These are phyloP conservation scores for Popillia japonica DNA, from an alignment of 1,140 invertebrate genomes.

Conservation along the genomic window DNA sequence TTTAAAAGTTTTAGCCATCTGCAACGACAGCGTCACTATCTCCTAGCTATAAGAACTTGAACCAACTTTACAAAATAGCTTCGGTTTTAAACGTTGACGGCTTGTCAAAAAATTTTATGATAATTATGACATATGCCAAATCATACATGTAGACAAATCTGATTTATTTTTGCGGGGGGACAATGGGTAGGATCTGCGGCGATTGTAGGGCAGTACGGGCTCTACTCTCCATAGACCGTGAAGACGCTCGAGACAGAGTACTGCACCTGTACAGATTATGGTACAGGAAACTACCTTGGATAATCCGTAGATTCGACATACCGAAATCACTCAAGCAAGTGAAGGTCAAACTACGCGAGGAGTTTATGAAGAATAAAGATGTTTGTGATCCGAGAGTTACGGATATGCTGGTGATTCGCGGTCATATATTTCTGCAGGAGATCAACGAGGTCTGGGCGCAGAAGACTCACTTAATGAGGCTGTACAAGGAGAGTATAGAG, in stretches of 20 bases:
- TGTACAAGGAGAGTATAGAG: not conserved
- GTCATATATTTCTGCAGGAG: not conserved
- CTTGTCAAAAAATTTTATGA: not conserved
- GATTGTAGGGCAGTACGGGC: not conserved
- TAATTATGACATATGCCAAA: not conserved
- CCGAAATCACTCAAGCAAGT: conserved; percentile 72
- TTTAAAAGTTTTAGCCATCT: too few species aligned
- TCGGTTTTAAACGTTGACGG: not conserved
- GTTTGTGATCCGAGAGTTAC: conserved; percentile 84
- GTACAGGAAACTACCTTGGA: not conserved
- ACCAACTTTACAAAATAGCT: not conserved
- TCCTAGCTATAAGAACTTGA: not conserved
- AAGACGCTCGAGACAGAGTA: not conserved
- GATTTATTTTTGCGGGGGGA: not conserved
- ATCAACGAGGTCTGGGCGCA: not conserved
- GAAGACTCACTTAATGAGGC: conserved; percentile 6
- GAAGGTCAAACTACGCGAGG: conserved; percentile 75
- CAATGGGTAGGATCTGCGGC: not conserved
- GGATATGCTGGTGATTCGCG: conserved; percentile 84
- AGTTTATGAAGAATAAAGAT: conserved; percentile 77
- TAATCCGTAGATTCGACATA: conserved; percentile 68
- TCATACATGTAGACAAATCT: not conserved
- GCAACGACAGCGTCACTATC: too few species aligned
- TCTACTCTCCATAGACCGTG: not conserved
- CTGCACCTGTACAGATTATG: not conserved